Base-by-base conservation (phyloP, 2,113 vertebrate species). In the Naja naja region DNA sequence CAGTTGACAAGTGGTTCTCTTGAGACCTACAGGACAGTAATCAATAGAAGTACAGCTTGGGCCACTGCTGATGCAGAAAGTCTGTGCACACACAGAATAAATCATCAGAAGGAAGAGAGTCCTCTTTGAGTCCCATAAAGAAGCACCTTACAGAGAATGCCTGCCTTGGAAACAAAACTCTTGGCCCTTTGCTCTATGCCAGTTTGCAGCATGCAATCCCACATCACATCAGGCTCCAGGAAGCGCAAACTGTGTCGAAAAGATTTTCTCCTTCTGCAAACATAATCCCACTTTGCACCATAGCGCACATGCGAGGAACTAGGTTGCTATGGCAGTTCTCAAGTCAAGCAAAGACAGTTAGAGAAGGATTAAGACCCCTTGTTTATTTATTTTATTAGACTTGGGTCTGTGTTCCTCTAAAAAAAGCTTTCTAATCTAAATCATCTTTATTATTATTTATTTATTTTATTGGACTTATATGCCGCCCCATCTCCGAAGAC, bases 1-100 rank as follows among this genome's bases (percentile, higher is more conserved):
- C 95, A 96, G 94, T 93, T 96, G 96, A 97, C 96, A 97, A 97
- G 96, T 96, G 94, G 89, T 94, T 96, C 97, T 96, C 95, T 89
- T 88, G 96, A 96, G 96, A 95, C 91, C 92, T 94, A 81, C 43
- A 96, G 92, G 95, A 95, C 87, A 95, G 89, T 94, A 96, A 95
- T 97, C 95, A 95, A 96, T 94, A 96, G 93, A 94, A 90, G 56
- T 94, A 43, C 60, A 95, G 94, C 89, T 89, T 88, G 60, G 92
- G 90, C 69, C 91, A 92, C 91, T 91, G 20, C 81, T 94, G 94
- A 93, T 95, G 92, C 34, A 91, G 94, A 97, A 97, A 94, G 86
- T 87, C 85, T 95, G 81, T 92, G 14, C 89, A 92, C 53, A 95
- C 91, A 95, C 93, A 87, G 64, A 93, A 95, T 97, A 97, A 97